Percentiles rank a stretch among this genome's conserved stretches.
Conservation (phyloP, 30 jellyfish, hydroid and myxozoan species). For the Pseudorhiza aurosa region DNA sequence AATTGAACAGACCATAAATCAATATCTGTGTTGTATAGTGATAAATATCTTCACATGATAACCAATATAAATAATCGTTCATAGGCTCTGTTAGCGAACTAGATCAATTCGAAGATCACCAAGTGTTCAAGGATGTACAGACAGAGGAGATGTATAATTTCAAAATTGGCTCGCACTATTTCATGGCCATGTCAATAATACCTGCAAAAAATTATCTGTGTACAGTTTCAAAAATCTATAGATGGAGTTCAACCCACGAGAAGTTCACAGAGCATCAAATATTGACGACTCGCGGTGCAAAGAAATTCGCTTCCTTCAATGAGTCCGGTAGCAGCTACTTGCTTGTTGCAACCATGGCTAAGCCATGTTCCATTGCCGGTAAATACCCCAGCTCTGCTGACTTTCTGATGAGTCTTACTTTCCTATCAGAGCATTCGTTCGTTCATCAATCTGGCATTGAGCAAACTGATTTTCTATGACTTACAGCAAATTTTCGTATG, state of each 20-base stretch:
- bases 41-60: too few species aligned
- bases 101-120: conserved; percentile 22
- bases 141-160: not conserved
- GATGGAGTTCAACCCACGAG: not conserved
- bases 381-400: too few species aligned
- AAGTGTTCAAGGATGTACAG: not conserved
- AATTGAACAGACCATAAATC: too few species aligned
- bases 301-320: not conserved
- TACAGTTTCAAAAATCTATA: conserved; percentile 4
- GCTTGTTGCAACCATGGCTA: conserved; percentile 9
- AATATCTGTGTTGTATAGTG: too few species aligned
- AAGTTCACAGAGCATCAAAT: not conserved
- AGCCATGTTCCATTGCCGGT: not conserved
- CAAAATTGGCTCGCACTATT: not conserved
- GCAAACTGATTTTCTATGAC: too few species aligned
- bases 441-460: too few species aligned
- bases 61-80: too few species aligned
- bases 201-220: not conserved
- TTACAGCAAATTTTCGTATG: too few species aligned
- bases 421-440: too few species aligned
- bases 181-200: conserved; percentile 9
- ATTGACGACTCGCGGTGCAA: conserved; percentile 6
- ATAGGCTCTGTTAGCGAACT: not conserved
- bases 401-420: too few species aligned
- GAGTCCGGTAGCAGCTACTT: conserved; percentile 6